Conservation (phyloP, 2,888 invertebrate species). For the Escarpia spicata region DNA sequence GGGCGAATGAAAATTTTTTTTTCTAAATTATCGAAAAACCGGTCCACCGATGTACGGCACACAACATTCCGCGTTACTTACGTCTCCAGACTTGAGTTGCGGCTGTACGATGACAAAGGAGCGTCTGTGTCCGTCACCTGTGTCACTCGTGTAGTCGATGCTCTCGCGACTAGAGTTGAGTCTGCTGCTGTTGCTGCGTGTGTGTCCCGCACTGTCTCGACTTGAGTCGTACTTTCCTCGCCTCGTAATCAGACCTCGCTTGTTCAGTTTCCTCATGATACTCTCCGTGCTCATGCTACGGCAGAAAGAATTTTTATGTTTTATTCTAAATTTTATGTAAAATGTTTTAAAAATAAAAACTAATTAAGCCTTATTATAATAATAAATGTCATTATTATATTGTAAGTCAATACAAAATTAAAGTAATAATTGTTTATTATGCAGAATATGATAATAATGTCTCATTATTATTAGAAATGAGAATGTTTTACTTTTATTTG, state of each 20-base stretch:
- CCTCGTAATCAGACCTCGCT: background rate
- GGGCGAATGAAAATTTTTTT: no score
- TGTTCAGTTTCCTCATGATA: background rate
- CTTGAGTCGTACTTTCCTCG: slow-evolving; percentile 17
- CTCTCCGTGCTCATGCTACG: background rate
- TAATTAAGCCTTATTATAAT: no score
- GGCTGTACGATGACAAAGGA: slow-evolving; percentile 39
- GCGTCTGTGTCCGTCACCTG: background rate
- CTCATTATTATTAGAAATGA: background rate
- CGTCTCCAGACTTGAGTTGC: slow-evolving; percentile 37
- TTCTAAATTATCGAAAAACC: no score
- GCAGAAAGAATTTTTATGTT: background rate
- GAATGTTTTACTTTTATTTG: background rate
- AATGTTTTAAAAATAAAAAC: background rate
- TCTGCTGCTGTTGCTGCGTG: background rate
- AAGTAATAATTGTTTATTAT: background rate
- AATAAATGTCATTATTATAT: no score
- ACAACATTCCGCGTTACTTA: slow-evolving; percentile 28
- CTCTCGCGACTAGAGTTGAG: slow-evolving; percentile 24
- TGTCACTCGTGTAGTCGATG: background rate
- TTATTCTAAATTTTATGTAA: background rate
- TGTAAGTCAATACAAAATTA: no score
- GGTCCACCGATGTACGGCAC: no score
- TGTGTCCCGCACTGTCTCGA: slow-evolving; percentile 27
- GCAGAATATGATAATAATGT: background rate